Evolutionary conservation across 2,113 vertebrate genomes (phyloP).

Genomic region (Donacobius atricapilla): DNA sequence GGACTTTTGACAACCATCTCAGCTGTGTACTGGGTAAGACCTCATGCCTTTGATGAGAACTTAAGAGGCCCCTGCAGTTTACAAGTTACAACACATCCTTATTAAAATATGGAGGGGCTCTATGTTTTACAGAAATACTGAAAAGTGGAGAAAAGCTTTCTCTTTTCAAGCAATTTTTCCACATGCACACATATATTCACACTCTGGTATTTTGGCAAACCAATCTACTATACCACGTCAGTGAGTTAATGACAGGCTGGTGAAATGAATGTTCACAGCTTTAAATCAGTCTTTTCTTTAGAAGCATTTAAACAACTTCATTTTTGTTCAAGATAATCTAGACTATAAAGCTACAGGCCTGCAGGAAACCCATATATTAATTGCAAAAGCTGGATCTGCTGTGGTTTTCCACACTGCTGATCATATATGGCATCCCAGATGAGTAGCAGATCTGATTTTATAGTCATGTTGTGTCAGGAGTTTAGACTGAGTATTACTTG

Average conservation of each 20-base stretch:
- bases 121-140: not conserved
- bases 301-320: not conserved
- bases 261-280: not conserved
- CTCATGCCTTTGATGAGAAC: not conserved
- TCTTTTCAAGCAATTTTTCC: not conserved
- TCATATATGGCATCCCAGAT: not conserved
- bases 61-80: not conserved
- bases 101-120: not conserved
- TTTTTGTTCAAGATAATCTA: not conserved
- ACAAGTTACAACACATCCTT: not conserved
- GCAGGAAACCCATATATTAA: not conserved
- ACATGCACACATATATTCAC: not conserved
- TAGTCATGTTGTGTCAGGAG: not conserved
- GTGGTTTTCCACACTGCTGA: not conserved
- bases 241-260: not conserved
- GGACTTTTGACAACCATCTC: not conserved
- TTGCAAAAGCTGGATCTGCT: not conserved
- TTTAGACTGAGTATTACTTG: not conserved
- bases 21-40: not conserved
- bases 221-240: not conserved
- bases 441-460: not conserved
- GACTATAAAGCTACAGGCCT: not conserved
- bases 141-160: not conserved
- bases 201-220: not conserved
- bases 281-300: not conserved